Conservation (phyloP, 2,888 invertebrate species). For the Rutpela maculata region DNA sequence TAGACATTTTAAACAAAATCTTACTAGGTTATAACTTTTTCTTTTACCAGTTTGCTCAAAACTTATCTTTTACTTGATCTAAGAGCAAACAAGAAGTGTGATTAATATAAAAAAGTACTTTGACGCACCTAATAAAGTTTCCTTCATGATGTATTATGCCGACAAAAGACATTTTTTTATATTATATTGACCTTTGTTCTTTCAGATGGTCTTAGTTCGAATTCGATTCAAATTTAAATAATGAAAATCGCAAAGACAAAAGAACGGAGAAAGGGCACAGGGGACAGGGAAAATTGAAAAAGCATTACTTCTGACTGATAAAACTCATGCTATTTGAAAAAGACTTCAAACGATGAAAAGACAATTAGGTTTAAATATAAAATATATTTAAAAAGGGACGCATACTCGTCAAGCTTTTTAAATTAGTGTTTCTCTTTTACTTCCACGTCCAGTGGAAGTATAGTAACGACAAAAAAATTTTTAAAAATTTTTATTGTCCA, state of each 20-base stretch:
- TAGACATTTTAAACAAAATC: too few species aligned
- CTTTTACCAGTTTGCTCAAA: too few species aligned
- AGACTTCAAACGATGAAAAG: slow-evolving; percentile 7
- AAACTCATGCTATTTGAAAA: background rate
- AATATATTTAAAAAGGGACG: background rate
- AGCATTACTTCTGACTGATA: slow-evolving; percentile 2
- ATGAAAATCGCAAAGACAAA: slow-evolving; percentile 15
- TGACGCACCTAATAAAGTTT: too few species aligned
- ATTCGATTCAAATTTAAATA: slow-evolving; percentile 7
- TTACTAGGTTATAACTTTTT: too few species aligned
- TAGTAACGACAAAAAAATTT: too few species aligned
- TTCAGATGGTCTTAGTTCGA: background rate
- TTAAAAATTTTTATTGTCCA: too few species aligned
- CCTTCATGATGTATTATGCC: too few species aligned
- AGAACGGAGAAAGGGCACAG: background rate
- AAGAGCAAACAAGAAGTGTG: too few species aligned
- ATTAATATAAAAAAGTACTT: too few species aligned
- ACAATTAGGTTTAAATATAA: slow-evolving; percentile 13
- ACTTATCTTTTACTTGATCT: too few species aligned
- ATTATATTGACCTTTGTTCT: slow-evolving; percentile 7
- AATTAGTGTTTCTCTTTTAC: background rate
- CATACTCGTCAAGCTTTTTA: background rate
- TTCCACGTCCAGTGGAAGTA: too few species aligned
- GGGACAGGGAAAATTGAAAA: slow-evolving; percentile 10
- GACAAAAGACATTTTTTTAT: too few species aligned